Evolutionary conservation across 2,797 vertebrate genomes (phyloP), one percentile per base, ranked within the genome.

Genomic region (Anas flavirostris): DNA sequence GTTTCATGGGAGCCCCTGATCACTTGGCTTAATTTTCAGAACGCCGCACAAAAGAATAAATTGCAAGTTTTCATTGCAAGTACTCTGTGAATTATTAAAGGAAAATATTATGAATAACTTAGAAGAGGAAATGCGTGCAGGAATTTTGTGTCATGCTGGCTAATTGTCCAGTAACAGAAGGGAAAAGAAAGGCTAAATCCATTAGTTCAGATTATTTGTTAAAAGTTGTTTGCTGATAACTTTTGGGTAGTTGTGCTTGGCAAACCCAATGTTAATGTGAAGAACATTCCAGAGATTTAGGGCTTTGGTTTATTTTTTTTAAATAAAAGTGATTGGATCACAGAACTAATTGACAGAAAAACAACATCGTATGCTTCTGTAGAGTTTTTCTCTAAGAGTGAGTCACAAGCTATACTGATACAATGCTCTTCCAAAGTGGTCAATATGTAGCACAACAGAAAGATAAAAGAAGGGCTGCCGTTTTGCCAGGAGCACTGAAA

Each of bases 21-120:
- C 81, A 82, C 85, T 91, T 86, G 72, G 80, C 77, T 91, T 88
- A 74, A 90, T 91, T 94, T 86, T 87, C 86, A 89, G 78, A 94
- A 82, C 0, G 1, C 0, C 1, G 39, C 48, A 72, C 81, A 92
- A 77, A 91, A 93, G 88, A 93, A 80, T 74, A 73, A 86, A 89
- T 87, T 86, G 64, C 60, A 41, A 19, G 56, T 35, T 41, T 73
- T 14, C n/a, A 35, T 53, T 55, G 41, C 25, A 82, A 93, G 60
- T 88, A 55, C 68, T 82, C 78, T 82, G 62, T 67, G 80, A 85
- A 50, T 91, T 95, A 90, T 88, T 90, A 67, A 80, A 79, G 77
- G 44, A 86, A 66, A 94, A 58, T 50, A 90, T 93, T 82, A 73
- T 74, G 5, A 93, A 84, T 91, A 76, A 55, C 53, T 90, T 79